Percentiles rank a stretch among this genome's conserved stretches.
phyloP scores from a whole-genome alignment of 2,113 vertebrate genomes.

The Calyptomena viridis region DNA sequence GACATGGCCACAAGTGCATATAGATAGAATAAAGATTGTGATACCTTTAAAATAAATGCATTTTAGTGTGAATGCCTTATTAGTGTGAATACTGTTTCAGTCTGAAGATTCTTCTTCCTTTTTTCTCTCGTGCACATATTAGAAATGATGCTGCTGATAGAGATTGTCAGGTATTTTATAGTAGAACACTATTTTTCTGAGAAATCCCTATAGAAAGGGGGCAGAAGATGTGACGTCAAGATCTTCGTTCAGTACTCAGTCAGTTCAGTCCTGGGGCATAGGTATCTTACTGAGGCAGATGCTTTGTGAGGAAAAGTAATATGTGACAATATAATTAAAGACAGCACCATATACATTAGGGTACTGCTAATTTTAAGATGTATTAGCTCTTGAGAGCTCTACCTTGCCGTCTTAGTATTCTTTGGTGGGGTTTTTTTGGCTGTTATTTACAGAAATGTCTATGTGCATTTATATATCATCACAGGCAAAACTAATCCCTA shows the following conservation, averaged over 20 bases:
- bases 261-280: background rate
- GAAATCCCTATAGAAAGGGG: background rate
- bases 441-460: background rate
- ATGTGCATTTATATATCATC: background rate
- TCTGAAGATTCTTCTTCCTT: background rate
- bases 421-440: background rate
- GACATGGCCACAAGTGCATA: background rate
- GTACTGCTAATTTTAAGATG: background rate
- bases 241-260: background rate
- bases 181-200: background rate
- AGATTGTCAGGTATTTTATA: background rate
- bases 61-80: background rate
- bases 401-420: background rate
- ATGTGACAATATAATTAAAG: background rate
- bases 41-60: background rate
- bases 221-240: background rate
- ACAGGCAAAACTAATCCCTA: background rate
- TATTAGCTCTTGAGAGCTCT: background rate
- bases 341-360: background rate
- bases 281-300: background rate
- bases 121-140: background rate
- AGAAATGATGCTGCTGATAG: background rate
- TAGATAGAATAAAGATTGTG: background rate
- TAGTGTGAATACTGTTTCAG: background rate
- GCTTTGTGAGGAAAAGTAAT: background rate